Base-by-base conservation (phyloP, 2,113 vertebrate genomes). In the Leptodactylus fuscus region DNA sequence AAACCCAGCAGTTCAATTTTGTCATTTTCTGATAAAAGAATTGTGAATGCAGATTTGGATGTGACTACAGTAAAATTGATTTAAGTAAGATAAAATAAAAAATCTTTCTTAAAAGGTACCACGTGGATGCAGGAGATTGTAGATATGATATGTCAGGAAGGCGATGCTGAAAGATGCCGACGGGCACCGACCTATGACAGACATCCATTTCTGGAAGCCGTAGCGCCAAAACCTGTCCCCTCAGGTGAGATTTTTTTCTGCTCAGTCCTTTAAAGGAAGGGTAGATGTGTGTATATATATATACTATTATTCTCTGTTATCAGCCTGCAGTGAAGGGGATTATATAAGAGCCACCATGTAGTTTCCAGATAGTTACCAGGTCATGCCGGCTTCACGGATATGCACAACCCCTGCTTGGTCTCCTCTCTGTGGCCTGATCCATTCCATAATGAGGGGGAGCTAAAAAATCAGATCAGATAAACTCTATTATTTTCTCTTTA, bases 51-150 rank as follows among this genome's bases (percentile, higher is more conserved):
- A 34, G 29, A 29, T 67, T 5, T 34, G 15, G 29, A 16, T 69
- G 65, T 69, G 32, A 69, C 65, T 69, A 8, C 16, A 69, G 65
- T 20, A 69, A 22, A 38, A 2, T 0, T 41, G 41, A 41, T 41
- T 5, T 41, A 20, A 6, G 3, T 22, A 4, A 53, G 51, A 8
- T 22, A 1, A n/a, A 20, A 48, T 48, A 11, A 12, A 12, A 11
- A 12, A 60, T 18, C 8, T 62, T 18, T 46, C 27, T 44, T 24
- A 0, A 1, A n/a, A 87, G 92, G 92, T 8, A 91, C 89, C 53
- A 93, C 90, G 0, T 93, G 92, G 92, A 91, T 92, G 73, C 92
- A 93, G 77, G 92, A 93, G 82, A 91, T 92, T 0, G 89, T 93
- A 24, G 92, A 92, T 53, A 89, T 92, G 90, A 89, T 91, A 10